Conservation (phyloP, 2,888 invertebrate genomes). For the Hemistola chrysoprasaria region DNA sequence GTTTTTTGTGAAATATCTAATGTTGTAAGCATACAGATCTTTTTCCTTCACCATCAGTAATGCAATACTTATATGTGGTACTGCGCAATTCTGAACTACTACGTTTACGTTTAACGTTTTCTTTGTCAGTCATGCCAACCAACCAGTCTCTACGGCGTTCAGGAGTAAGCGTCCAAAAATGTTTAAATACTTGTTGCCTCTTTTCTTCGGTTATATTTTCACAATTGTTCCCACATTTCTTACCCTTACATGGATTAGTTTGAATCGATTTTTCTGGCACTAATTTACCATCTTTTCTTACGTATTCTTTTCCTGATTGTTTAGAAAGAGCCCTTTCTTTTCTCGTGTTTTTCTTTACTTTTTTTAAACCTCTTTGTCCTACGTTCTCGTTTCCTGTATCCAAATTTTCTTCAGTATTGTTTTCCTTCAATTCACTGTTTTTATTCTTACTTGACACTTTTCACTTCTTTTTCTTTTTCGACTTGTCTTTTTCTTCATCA, state of each 20-base stretch:
- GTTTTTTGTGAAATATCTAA: conserved; percentile 12
- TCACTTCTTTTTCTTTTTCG: conserved; percentile 5
- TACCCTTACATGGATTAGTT: conserved; percentile 18
- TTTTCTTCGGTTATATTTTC: conserved; percentile 15
- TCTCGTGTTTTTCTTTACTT: conserved; percentile 18
- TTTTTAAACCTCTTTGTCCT: conserved; percentile 14
- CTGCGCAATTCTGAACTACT: conserved; percentile 6
- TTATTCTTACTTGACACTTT: conserved; percentile 1
- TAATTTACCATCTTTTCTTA: conserved; percentile 3
- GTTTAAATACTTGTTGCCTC: conserved; percentile 15
- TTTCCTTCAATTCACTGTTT: background rate
- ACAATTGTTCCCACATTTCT: conserved; percentile 27
- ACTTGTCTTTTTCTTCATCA: conserved; percentile 1
- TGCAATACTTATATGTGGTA: conserved; percentile 16
- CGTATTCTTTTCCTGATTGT: conserved; percentile 5
- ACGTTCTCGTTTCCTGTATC: conserved; percentile 1
- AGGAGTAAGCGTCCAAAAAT: conserved; percentile 14
- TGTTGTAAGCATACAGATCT: conserved; percentile 13
- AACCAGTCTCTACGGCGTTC: conserved; percentile 18
- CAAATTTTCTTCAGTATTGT: background rate
- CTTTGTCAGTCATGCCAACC: conserved; percentile 9
- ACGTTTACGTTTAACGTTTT: conserved; percentile 16
- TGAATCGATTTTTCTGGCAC: conserved; percentile 3
- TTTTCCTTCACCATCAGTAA: conserved; percentile 24
- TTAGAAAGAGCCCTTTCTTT: conserved; percentile 1